Conservation (phyloP, 2,113 vertebrate genomes). For the Haplochromis burtoni region DNA sequence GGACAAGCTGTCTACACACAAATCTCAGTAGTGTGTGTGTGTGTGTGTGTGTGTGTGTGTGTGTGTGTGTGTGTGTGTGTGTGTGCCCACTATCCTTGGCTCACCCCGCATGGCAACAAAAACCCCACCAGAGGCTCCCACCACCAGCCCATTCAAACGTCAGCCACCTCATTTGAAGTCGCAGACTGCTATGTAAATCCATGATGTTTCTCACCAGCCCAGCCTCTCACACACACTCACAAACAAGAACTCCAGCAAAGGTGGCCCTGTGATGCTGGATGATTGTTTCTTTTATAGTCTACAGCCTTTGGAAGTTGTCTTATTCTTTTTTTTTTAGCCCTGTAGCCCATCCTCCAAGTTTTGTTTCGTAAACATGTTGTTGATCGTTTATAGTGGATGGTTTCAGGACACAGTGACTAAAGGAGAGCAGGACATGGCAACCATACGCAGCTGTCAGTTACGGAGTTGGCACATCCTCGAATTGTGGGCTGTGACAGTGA, state of each 20-base stretch:
- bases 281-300: slow-evolving; percentile 46
- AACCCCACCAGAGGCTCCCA: slow-evolving; percentile 59
- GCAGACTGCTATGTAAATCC: slow-evolving; percentile 62
- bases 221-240: slow-evolving; percentile 32
- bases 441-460: slow-evolving; percentile 55
- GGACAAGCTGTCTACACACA: slow-evolving; percentile 58
- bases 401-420: slow-evolving; percentile 25
- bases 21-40: slow-evolving; percentile 40
- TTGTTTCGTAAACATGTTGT: slow-evolving; percentile 44
- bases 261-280: slow-evolving; percentile 53
- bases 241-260: slow-evolving; percentile 43
- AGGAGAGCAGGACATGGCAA: slow-evolving; percentile 53
- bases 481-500: slow-evolving; percentile 40
- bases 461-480: slow-evolving; percentile 47
- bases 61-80: not conserved
- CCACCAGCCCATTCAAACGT: slow-evolving; percentile 65
- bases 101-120: slow-evolving; percentile 61
- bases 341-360: slow-evolving; percentile 12
- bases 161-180: slow-evolving; percentile 63
- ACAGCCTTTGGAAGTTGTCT: slow-evolving; percentile 34
- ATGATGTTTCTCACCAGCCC: slow-evolving; percentile 58
- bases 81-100: slow-evolving; percentile 63
- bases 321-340: not conserved
- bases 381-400: not conserved
- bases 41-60: slow-evolving; percentile 35